Percentiles rank a stretch among this genome's conserved stretches.
These are phyloP conservation scores for Oceanodroma leucorhoa DNA, from an alignment of 2,797 vertebrate species.

Conservation along the genomic window DNA sequence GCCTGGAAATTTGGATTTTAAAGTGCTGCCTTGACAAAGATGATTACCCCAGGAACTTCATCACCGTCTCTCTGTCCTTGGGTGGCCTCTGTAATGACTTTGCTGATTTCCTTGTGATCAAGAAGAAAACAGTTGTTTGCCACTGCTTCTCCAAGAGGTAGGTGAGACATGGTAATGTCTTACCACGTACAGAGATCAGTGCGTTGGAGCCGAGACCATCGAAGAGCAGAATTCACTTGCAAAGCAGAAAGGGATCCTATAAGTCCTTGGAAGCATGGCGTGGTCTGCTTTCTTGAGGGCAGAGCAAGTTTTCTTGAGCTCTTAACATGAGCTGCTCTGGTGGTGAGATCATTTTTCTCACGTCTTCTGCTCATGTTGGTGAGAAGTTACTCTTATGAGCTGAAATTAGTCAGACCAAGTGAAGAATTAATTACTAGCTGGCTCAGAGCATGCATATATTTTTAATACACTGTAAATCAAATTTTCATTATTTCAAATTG, in stretches of 20 bases:
- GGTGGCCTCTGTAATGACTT: neutral
- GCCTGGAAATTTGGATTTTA: neutral
- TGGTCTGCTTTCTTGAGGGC: neutral
- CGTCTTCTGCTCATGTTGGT: neutral
- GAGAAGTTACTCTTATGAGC: neutral
- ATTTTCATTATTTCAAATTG: neutral
- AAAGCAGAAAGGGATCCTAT: neutral
- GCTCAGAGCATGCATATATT: neutral
- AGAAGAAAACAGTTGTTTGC: neutral
- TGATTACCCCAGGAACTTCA: neutral
- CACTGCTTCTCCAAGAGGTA: neutral
- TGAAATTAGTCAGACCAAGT: neutral
- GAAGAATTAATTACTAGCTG: neutral
- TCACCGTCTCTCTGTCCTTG: neutral
- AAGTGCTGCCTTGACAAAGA: neutral
- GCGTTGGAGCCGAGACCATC: neutral
- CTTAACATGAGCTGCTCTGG: neutral
- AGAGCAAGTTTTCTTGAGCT: neutral
- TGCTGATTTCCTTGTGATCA: neutral
- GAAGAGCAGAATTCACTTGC: neutral
- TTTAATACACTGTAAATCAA: neutral
- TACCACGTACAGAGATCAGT: neutral
- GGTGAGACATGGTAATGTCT: neutral
- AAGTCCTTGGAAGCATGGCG: rapidly evolving
- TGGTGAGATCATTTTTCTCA: neutral